Base-by-base conservation (phyloP, 2,888 invertebrate species). In the Chloroclysta siterata region DNA sequence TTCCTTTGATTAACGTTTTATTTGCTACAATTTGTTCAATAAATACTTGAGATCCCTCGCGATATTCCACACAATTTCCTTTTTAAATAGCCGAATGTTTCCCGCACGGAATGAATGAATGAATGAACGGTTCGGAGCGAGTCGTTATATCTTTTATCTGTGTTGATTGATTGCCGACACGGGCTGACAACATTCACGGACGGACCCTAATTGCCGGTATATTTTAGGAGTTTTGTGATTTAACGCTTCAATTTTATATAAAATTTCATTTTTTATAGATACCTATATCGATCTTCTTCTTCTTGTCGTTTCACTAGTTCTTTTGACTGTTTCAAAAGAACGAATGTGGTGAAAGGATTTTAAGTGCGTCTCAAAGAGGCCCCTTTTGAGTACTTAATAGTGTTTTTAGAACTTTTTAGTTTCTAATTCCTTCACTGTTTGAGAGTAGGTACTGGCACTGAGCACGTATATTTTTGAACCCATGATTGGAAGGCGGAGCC, bases 121-220 rank as follows among this genome's bases (percentile, higher is more conserved):
- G 53, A 61, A 51, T 61, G 61, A 60, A 47, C 15, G 63, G 42
- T 53, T 42, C 13, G 17, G 36, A 39, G 29, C 47, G 39, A 55
- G 51, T 51, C 22, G 55, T 22, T 47, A 41, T 46, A 52, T 41
- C 47, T 57, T 8, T 50, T 5, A 42, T 36, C 48, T 15, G 33
- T 14, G 63, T 53, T 58, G 58, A 58, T 63, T 50, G 63, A 53
- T 63, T 41, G 53, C 50, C 48, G 17, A 42, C 36, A 11, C 39
- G 56, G 33, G 13, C 4, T 51, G 53, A 48, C 51, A 46, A 52
- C 33, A 53, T 10, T n/a, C 29, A 6, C 22, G 15, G 14, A 3
- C 15, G 33, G 11, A 3, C n/a, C 15, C 5, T 7, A 52, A 52
- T 39, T 17, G 17, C 39, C 14, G 33, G 11, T 52, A 13, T 52